Percentiles rank a stretch among this genome's conserved stretches.
Evolutionary conservation across 2,113 vertebrate genomes (phyloP).

Genomic region (Podocnemis expansa): DNA sequence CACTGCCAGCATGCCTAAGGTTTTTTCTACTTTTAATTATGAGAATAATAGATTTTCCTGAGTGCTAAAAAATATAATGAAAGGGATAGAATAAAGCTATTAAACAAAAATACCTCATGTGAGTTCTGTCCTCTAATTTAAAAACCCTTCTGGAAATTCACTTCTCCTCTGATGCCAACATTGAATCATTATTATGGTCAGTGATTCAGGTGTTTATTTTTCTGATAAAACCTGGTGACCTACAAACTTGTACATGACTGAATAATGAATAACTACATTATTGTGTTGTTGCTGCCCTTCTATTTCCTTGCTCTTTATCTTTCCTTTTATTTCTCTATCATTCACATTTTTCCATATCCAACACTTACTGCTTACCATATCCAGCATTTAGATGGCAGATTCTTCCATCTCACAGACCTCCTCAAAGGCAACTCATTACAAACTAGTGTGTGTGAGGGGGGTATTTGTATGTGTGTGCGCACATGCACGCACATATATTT

Average conservation of each 20-base stretch:
- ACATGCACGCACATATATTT: background rate
- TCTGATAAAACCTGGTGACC: background rate
- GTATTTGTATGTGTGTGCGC: background rate
- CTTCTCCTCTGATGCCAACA: background rate
- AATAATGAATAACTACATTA: background rate
- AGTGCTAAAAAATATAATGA: background rate
- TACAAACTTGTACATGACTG: background rate
- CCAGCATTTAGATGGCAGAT: background rate
- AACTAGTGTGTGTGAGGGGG: background rate
- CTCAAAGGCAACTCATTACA: background rate
- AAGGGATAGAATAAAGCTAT: background rate
- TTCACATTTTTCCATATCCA: background rate
- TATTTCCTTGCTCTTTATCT: background rate
- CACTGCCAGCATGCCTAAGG: background rate
- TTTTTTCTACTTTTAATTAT: background rate
- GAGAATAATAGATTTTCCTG: background rate
- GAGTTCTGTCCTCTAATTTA: background rate
- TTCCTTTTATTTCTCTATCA: background rate
- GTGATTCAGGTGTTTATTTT: background rate
- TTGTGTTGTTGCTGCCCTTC: background rate
- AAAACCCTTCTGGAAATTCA: background rate
- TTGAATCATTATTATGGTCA: background rate
- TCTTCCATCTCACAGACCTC: background rate
- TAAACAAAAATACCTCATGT: background rate
- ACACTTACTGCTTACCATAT: no score